These are phyloP conservation scores for Prinia subflava DNA, from an alignment of 2,113 vertebrate genomes.

Conservation along the genomic window DNA sequence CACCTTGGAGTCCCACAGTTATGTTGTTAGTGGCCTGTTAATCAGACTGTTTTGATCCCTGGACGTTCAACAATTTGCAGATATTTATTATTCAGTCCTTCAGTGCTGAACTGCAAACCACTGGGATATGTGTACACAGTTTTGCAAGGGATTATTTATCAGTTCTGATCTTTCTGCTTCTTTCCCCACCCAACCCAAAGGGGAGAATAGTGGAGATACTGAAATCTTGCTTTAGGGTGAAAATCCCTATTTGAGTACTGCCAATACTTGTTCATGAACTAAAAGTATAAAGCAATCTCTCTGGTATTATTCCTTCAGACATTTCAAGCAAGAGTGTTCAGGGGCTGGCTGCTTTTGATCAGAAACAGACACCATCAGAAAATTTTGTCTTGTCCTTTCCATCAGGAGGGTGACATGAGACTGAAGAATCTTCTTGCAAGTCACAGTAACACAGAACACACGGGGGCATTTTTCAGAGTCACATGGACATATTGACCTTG, in stretches of 20 bases:
- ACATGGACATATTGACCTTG: neutral
- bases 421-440: neutral
- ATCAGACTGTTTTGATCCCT: neutral
- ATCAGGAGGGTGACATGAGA: neutral
- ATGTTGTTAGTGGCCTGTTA: fast-evolving
- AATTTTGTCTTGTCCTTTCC: neutral
- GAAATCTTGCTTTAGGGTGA: neutral
- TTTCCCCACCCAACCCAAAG: neutral
- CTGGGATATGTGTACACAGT: neutral
- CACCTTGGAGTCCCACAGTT: neutral
- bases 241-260: neutral
- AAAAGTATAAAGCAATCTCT: neutral
- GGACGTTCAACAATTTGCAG: neutral
- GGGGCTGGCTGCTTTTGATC: neutral
- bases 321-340: neutral
- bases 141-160: neutral
- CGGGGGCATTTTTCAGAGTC: neutral
- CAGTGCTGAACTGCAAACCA: neutral
- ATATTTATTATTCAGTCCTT: neutral
- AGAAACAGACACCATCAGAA: neutral
- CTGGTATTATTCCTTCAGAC: neutral
- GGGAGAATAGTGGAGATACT: neutral
- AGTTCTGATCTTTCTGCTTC: neutral
- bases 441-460: neutral
- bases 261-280: neutral